Conservation (phyloP, 2,888 invertebrate genomes). For the Osmoderma eremita region DNA sequence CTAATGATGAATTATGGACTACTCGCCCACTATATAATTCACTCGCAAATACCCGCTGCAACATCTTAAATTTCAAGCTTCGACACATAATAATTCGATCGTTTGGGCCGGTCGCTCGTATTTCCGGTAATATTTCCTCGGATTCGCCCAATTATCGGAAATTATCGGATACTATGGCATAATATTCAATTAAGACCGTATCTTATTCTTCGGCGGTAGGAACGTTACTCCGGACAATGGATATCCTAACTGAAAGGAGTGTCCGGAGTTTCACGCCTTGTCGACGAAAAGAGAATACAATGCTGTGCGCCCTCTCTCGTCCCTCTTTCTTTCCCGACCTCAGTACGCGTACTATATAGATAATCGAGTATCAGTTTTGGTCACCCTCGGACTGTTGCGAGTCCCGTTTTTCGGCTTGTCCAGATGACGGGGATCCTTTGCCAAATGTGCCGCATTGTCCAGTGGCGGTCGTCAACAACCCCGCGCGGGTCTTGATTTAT, state of each 20-base stretch:
- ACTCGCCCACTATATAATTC: conserved; percentile 22
- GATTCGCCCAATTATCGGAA: conserved; percentile 21
- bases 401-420: conserved; percentile 38
- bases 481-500: conserved; percentile 57
- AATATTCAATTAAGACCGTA: conserved; percentile 19
- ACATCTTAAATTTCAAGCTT: conserved; percentile 2
- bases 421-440: conserved; percentile 46
- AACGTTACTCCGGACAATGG: conserved; percentile 26
- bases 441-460: conserved; percentile 59
- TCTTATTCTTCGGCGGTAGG: conserved; percentile 18
- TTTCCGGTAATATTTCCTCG: conserved; percentile 22
- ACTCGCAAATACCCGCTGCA: conserved; percentile 6
- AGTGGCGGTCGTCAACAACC: conserved; percentile 61
- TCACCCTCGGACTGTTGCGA: conserved; percentile 34
- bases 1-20: conserved; percentile 30
- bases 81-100: conserved; percentile 4
- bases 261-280: conserved; percentile 54
- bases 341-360: conserved; percentile 1
- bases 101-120: background rate
- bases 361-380: conserved; percentile 23
- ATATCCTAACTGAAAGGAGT: conserved; percentile 48
- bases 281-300: conserved; percentile 51
- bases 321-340: background rate
- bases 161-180: conserved; percentile 16
- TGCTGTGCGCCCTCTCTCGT: conserved; percentile 23